Evolutionary conservation across 1,140 invertebrate genomes (phyloP).

Genomic region (Diorhabda carinulata): DNA sequence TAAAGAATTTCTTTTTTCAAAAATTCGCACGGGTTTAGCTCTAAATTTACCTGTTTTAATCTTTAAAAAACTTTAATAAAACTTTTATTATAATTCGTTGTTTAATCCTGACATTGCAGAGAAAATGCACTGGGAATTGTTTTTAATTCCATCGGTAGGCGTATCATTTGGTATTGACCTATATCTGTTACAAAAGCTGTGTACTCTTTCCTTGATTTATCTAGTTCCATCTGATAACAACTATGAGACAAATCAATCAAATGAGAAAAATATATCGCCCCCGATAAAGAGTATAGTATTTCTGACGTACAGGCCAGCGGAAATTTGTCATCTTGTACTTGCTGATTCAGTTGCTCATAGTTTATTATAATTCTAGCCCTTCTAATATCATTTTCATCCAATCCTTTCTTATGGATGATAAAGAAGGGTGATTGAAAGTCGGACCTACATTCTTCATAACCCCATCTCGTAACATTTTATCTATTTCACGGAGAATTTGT

Average conservation of each 20-base stretch:
- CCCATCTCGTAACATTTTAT: neutral
- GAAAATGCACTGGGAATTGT: conserved; percentile 32
- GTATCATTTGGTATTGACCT: conserved; percentile 34
- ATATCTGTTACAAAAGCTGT: conserved; percentile 39
- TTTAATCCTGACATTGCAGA: conserved; percentile 32
- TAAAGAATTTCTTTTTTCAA: conserved; percentile 46
- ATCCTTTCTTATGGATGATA: conserved; percentile 32
- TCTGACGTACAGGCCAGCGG: conserved; percentile 25
- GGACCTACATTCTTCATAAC: neutral
- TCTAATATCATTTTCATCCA: conserved; percentile 26
- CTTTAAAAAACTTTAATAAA: conserved; percentile 26
- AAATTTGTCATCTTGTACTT: conserved; percentile 32
- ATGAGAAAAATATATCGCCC: conserved; percentile 23
- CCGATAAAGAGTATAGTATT: conserved; percentile 29
- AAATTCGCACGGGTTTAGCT: conserved; percentile 51
- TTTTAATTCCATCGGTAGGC: conserved; percentile 34
- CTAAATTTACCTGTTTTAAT: conserved; percentile 44
- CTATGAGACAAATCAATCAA: conserved; percentile 34
- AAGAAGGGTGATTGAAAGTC: conserved; percentile 24
- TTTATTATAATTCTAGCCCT: conserved; percentile 33
- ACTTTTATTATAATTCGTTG: conserved; percentile 35
- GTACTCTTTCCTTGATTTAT: conserved; percentile 33
- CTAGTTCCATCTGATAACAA: conserved; percentile 49
- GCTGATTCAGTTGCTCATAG: conserved; percentile 28
- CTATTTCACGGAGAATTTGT: neutral